Base-by-base conservation (phyloP, 2,888 invertebrate species). In the Drosophila prostipennis region DNA sequence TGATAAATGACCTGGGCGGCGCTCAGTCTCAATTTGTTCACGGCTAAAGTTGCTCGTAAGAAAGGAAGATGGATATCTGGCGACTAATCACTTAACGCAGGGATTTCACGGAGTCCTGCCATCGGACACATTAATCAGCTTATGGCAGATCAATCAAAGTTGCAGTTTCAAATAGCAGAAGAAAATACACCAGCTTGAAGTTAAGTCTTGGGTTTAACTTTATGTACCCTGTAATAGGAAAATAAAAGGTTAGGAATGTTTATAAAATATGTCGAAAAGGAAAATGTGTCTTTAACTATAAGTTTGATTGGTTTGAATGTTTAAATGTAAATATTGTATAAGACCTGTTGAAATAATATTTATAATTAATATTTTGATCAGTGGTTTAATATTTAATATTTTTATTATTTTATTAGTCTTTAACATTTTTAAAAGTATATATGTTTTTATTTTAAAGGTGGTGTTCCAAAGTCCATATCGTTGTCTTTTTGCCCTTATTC, bases 131-230 rank as follows among this genome's bases (percentile, higher is more conserved):
- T 77, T 75, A 80, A 79, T 80, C 79, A 87, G 77, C 70, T 77
- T 46, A 56, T 19, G 39, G 56, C 67, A 45, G 65, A 80, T 83
- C 86, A 81, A 82, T 86, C 78, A 80, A 82, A 51, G 46, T 29
- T 53, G n/a, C 59, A 54, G 16, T 19, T 19, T 39, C 14, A 5
- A 29, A 46, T 37, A 32, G 19, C 10, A 37, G 36, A 40, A 19
- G 29, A 23, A 13, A 6, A 13, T 26, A 3, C 14, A 36, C 0
- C 16, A 51, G 19, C 39, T 23, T 42, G 19, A 13, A 46, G 19
- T 13, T 23, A 7, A 45, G 13, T 34, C 46, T 29, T 6, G 14
- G 48, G 26, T 16, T 36, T 53, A 36, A 64, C 34, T 19, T 36
- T 10, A 19, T 14, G 6, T 10, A 16, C 55, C 10, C 16, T 16